Base-by-base conservation (phyloP, 2,113 vertebrate genomes). In the Perca schrenkii region DNA sequence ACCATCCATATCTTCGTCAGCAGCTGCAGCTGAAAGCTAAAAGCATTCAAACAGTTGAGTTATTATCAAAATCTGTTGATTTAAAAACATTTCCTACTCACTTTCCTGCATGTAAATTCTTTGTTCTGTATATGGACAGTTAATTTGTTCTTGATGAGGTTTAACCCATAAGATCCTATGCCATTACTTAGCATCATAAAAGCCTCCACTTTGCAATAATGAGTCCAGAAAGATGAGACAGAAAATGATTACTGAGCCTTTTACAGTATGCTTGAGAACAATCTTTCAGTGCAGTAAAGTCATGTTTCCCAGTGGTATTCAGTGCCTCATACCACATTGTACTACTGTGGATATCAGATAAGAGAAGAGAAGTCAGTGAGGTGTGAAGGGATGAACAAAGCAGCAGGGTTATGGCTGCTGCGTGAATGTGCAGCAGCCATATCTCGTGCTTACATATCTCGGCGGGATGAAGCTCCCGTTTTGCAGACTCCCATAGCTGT, bases 371-470 rank as follows among this genome's bases (percentile, higher is more conserved):
- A 58, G 57, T 83, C 65, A 83, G 19, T 74, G 65, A 75, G 56
- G 64, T 40, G 66, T 80, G 76, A 85, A 52, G 58, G 47, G 49
- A 67, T 50, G 79, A 68, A 36, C 36, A 61, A 34, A 43, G 61
- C 46, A 17, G 62, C 58, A 58, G 34, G 14, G n/a, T n/a, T 5
- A 58, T 53, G 31, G 62, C 52, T 53, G 57, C 67, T 74, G 4
- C 34, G 34, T 76, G 65, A 57, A 21, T 25, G 31, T 50, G 58
- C 50, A 54, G 47, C n/a, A n/a, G n/a, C n/a, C n/a, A n/a, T n/a
- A n/a, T n/a, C n/a, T n/a, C n/a, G 22, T 47, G 28, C 96, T 97
- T 81, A 97, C 96, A 73, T 88, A 96, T 93, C 90, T 77, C 0
- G 91, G 88, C 1, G 94, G 93, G 77, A 94, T 92, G 76, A 88